phyloP scores from a whole-genome alignment of 2,797 vertebrate species.

The Pachyuromys duprasi region DNA sequence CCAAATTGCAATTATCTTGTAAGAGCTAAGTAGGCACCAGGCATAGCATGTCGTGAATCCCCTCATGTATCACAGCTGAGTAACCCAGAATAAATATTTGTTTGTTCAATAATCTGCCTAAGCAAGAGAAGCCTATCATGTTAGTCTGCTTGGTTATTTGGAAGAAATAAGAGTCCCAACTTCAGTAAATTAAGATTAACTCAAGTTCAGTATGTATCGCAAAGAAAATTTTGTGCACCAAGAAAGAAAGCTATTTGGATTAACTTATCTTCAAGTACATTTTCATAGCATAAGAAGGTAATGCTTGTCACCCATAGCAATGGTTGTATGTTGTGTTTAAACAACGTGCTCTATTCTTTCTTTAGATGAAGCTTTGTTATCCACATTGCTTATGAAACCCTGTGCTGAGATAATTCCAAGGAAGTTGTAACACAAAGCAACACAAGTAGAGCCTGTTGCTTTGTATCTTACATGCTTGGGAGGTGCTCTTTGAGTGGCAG shows the following conservation, averaged over 20 bases:
- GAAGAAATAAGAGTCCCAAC: slow-evolving; percentile 40
- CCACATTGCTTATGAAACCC: slow-evolving; percentile 32
- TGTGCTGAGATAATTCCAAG: not conserved
- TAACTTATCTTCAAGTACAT: not conserved
- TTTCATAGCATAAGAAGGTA: not conserved
- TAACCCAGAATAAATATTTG: slow-evolving; percentile 95
- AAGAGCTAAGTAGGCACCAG: slow-evolving; percentile 89
- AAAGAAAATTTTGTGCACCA: not conserved
- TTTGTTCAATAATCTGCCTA: slow-evolving; percentile 90
- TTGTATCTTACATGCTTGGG: not conserved
- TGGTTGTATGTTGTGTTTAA: slow-evolving; percentile 11
- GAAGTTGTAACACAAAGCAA: not conserved
- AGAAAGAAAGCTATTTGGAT: slow-evolving; percentile 8
- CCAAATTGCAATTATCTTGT: slow-evolving; percentile 89
- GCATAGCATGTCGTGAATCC: slow-evolving; percentile 86
- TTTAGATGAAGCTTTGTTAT: slow-evolving; percentile 28
- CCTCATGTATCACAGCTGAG: slow-evolving; percentile 88
- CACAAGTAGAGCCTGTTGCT: not conserved
- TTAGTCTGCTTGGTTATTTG: slow-evolving; percentile 71
- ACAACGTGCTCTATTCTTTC: not conserved
- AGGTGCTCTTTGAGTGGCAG: not conserved
- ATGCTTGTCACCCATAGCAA: not conserved
- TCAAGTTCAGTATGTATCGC: not conserved
- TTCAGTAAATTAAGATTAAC: slow-evolving; percentile 23
- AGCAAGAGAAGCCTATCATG: slow-evolving; percentile 68